A percentile compares a stretch with the other conserved stretches of the same genome.
Evolutionary conservation across 2,888 invertebrate species (phyloP).

Genomic region (Aethes cnicana): DNA sequence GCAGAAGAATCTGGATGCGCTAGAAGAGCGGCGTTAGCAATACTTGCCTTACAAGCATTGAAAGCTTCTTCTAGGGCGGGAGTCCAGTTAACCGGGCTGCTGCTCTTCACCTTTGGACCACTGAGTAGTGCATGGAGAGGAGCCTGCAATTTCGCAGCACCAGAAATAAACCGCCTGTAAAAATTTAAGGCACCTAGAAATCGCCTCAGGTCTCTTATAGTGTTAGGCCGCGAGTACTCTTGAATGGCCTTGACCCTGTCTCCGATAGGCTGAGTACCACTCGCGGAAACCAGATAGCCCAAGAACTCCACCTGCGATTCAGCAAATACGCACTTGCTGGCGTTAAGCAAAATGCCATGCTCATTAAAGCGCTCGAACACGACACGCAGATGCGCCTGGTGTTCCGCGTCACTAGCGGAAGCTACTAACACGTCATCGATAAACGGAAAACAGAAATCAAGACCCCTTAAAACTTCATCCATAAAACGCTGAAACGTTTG

Average conservation of each 20-base stretch:
- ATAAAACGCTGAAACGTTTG: constrained; percentile 12
- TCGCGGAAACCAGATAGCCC: background rate
- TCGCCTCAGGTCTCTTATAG: no score
- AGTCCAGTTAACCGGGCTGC: no score
- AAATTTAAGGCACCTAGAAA: no score
- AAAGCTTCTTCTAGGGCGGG: no score
- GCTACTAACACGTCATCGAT: constrained; percentile 6
- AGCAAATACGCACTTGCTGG: background rate
- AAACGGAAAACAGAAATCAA: constrained; percentile 6
- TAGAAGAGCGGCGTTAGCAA: no score
- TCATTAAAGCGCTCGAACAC: background rate
- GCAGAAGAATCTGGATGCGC: no score
- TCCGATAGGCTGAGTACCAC: constrained; percentile 34
- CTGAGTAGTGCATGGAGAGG: no score
- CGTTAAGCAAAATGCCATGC: background rate
- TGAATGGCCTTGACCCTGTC: background rate
- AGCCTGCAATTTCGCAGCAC: no score
- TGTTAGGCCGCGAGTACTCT: background rate
- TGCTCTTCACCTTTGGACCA: no score
- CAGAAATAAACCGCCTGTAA: no score
- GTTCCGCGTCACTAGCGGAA: constrained; percentile 31
- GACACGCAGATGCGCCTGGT: constrained; percentile 34
- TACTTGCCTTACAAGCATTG: no score
- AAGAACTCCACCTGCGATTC: background rate
- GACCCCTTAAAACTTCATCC: background rate